phyloP scores from a whole-genome alignment of 2,113 vertebrate species.

The Cathartes aura region DNA sequence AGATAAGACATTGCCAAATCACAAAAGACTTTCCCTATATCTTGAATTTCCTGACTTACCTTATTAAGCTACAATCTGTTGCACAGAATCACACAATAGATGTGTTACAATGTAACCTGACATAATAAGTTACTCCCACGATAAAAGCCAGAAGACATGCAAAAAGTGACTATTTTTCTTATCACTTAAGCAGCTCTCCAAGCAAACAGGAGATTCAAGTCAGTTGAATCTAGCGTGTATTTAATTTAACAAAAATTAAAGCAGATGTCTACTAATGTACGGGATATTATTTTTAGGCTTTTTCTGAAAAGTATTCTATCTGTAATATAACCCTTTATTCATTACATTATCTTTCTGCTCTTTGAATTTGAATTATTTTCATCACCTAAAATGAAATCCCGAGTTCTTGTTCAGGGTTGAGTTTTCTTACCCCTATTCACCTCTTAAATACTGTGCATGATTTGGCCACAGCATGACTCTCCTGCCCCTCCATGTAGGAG shows the following conservation, averaged over 20 bases:
- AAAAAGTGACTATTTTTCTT: neutral
- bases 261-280: neutral
- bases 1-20: slow-evolving; percentile 7
- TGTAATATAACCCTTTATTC: neutral
- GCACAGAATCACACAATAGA: slow-evolving; percentile 1
- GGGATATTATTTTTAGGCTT: neutral
- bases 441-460: neutral
- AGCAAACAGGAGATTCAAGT: neutral
- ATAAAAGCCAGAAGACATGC: slow-evolving; percentile 13
- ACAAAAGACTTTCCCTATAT: neutral
- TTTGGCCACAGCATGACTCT: neutral
- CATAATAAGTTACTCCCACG: neutral
- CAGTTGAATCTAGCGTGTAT: neutral
- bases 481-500: neutral
- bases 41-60: slow-evolving; percentile 41
- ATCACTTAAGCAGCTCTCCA: neutral
- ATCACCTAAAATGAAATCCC: neutral
- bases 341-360: neutral
- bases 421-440: neutral
- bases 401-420: neutral
- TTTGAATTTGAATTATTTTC: neutral
- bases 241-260: neutral
- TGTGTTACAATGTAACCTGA: neutral
- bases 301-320: neutral
- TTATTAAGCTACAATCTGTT: slow-evolving; percentile 40